A percentile compares a stretch with the other conserved stretches of the same genome.
These are phyloP conservation scores for Epizoanthus rinbou DNA, from an alignment of 92 coral and sea anemone genomes.

Conservation along the genomic window DNA sequence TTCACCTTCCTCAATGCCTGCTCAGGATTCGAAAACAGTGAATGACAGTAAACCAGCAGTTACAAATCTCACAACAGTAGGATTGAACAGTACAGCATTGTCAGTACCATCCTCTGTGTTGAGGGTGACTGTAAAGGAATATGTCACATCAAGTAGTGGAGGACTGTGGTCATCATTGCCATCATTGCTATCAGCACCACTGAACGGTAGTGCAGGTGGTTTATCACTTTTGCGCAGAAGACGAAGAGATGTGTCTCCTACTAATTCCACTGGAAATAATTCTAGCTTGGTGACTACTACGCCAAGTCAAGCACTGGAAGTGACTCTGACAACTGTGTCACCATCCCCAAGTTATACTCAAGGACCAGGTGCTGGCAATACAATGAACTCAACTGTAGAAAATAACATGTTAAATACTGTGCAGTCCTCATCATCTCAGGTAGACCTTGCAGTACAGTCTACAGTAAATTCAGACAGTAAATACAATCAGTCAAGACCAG, in stretches of 20 bases:
- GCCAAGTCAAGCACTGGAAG: no score
- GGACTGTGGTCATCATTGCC: not conserved
- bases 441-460: not conserved
- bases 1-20: not conserved
- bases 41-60: not conserved
- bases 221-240: not conserved
- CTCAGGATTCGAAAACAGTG: not conserved
- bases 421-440: not conserved
- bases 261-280: not conserved
- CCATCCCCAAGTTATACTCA: not conserved
- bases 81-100: not conserved
- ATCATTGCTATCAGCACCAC: not conserved
- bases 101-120: not conserved
- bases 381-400: not conserved
- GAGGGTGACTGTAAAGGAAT: not conserved
- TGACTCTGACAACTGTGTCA: not conserved
- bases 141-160: not conserved
- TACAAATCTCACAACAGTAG: not conserved
- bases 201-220: not conserved
- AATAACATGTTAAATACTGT: not conserved
- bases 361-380: not conserved
- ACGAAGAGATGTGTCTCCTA: not conserved
- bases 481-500: no score
- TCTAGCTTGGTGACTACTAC: not conserved
- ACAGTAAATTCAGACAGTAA: no score